Base-by-base conservation (phyloP, 2,113 vertebrate species). In the Dicrurus megarhynchus region DNA sequence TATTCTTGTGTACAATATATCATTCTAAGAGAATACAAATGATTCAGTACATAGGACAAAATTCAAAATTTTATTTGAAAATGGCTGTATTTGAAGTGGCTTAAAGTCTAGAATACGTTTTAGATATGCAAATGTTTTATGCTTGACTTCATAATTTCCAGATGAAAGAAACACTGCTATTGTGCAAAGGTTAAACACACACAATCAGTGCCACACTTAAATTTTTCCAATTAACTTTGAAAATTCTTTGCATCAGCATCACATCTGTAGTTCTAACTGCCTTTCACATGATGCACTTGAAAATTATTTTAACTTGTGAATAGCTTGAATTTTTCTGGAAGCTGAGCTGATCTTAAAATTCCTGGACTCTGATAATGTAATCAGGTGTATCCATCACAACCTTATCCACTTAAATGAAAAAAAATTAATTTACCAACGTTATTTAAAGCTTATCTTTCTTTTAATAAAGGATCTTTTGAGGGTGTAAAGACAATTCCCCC, bases 301-400 rank as follows among this genome's bases (percentile, higher is more conserved):
- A 91, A 93, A 73, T 49, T 73, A 80, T 76, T 83, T 93, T 68
- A 59, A 85, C 20, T 67, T 46, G 24, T 64, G 44, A 79, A 71
- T 76, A 80, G 33, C 46, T 74, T 61, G 16, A 57, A 52, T 83
- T 85, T 93, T 79, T 88, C 49, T 80, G 70, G 57, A 80, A 64
- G 11, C 9, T 32, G 30, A 87, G 26, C 69, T 83, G 74, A 55
- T 73, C 50, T 83, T 91, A 73, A 77, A 83, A 83, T 91, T 84
- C 69, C 35, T 78, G 35, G 35, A 39, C 52, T 44, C 46, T 60
- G 47, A 71, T 77, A 78, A 70, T 16, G 21, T 59, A 75, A 84
- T 59, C 69, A 42, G 35, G 23, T 71, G 17, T 67, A 75, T 42
- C 35, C 60, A 78, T 78, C 78, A 82, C n/a, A 75, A 59, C 17